Evolutionary conservation across 2,888 invertebrate genomes (phyloP), one percentile per base, ranked within the genome.

Genomic region (Spodoptera exigua): DNA sequence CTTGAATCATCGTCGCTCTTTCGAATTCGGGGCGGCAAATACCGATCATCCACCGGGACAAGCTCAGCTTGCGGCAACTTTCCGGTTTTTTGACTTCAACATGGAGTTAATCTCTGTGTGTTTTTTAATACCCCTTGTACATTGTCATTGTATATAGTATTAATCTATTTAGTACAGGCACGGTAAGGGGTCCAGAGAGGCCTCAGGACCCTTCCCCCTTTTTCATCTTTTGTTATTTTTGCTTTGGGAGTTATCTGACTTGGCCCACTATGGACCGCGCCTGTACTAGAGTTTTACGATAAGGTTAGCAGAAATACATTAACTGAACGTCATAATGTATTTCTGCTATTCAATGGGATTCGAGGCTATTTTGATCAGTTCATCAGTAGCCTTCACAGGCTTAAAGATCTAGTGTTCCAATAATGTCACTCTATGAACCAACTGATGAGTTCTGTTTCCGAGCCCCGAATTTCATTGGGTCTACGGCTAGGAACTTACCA

Each of bases 201-300:
- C 39, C 27, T 27, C 39, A 48, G 13, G 12, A 52, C 37, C 10
- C 34, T 35, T 40, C n/a, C 37, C 4, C 27, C 27, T 27, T 27
- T 27, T 27, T 27, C 27, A 27, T 27, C 27, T 9, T 27, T 27
- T 9, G 27, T 27, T 27, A 5, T 27, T 27, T 12, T 32, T 21
- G 3, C 10, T 47, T 44, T 36, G 35, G 66, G 47, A 37, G 47
- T 35, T 16, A 27, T 60, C 67, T 65, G 65, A 27, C 52, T 66
- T 60, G 40, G 58, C 43, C 39, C 14, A 13, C 2, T 13, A 18
- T n/a, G 47, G 44, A 41, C 17, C 44, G 44, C 2, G 60, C 34
- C 65, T 66, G 45, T 37, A 65, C 67, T 66, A 60, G 34, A 64
- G 18, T 3, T 0, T 7, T 46, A 64, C 45, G 49, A 40, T 46